A percentile compares a stretch with the other conserved stretches of the same genome.
phyloP scores from a whole-genome alignment of 2,797 vertebrate genomes.

The Macropodus opercularis region DNA sequence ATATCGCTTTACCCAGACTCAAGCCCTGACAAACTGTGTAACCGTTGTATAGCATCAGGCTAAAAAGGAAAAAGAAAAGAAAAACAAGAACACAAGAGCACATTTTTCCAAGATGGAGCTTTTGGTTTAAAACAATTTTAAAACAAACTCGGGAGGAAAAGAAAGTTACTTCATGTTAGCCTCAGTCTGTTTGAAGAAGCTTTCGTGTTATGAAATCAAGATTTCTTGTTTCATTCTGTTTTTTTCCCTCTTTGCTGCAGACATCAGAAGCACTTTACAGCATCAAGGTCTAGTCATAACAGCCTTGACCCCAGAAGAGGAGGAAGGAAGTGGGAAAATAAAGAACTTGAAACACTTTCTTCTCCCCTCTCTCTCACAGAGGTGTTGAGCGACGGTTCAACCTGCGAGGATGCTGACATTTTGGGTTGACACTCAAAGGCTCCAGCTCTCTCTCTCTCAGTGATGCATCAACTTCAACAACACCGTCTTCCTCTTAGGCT shows the following conservation, averaged over 20 bases:
- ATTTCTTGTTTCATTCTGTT: neutral
- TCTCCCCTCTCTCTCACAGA: neutral
- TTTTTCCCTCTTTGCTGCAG: conserved; percentile 2
- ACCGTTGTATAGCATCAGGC: too few relatives aligned
- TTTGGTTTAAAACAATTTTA: conserved; percentile 25
- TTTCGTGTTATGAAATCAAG: conserved; percentile 11
- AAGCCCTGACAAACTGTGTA: too few relatives aligned
- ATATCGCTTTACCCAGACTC: too few relatives aligned
- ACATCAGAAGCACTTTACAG: conserved; percentile 15
- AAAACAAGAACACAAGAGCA: too few relatives aligned
- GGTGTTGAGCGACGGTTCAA: conserved; percentile 1
- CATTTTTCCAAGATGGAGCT: conserved; percentile 12
- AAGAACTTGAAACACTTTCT: conserved; percentile 18
- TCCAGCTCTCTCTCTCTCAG: conserved; percentile 2
- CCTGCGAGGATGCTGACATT: conserved; percentile 21
- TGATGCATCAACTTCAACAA: conserved; percentile 13
- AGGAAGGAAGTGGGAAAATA: conserved; percentile 28
- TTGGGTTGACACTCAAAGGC: conserved; percentile 15
- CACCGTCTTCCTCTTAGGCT: neutral
- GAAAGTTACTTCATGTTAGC: conserved; percentile 7
- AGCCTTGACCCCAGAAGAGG: conserved; percentile 27
- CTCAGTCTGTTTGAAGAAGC: neutral
- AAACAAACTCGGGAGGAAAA: conserved; percentile 21
- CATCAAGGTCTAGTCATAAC: conserved; percentile 9
- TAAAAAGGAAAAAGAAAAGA: too few relatives aligned